Evolutionary conservation across 2,113 vertebrate species (phyloP).

Genomic region (Clarias magur): DNA sequence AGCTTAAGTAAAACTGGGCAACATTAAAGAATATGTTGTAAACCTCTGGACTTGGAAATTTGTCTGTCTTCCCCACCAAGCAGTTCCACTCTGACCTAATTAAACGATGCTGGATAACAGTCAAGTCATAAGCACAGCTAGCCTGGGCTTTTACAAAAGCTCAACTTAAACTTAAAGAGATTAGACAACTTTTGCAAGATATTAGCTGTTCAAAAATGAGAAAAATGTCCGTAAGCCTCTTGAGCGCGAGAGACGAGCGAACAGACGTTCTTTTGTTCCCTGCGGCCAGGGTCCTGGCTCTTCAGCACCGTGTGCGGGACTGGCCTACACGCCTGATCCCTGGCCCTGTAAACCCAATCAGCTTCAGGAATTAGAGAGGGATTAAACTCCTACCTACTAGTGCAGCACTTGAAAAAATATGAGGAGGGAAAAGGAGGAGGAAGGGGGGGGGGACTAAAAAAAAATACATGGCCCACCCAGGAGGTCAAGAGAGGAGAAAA

Average conservation of each 20-base stretch:
- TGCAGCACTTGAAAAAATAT: constrained; percentile 62
- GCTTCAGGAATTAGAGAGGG: constrained; percentile 71
- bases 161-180: constrained; percentile 94
- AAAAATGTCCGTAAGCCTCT: constrained; percentile 98
- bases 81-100: constrained; percentile 78
- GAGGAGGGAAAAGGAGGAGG: constrained; percentile 11
- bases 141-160: constrained; percentile 76
- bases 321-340: constrained; percentile 74
- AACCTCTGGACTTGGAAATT: background rate
- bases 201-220: constrained; percentile 99
- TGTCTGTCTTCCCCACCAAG: constrained; percentile 46
- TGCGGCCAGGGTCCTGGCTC: constrained; percentile 49
- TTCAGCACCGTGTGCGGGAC: constrained; percentile 69
- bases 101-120: constrained; percentile 75
- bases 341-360: constrained; percentile 70
- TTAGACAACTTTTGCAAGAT: constrained; percentile 93
- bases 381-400: constrained; percentile 72
- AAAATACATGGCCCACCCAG: constrained; percentile 74
- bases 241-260: constrained; percentile 77
- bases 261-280: constrained; percentile 89
- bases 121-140: constrained; percentile 72
- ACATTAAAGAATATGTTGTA: background rate
- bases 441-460: background rate
- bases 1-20: background rate
- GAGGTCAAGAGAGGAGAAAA: constrained; percentile 52